Evolutionary conservation across 2,888 invertebrate species (phyloP), one percentile per base, ranked within the genome.

Genomic region (Heteropelma amictum): DNA sequence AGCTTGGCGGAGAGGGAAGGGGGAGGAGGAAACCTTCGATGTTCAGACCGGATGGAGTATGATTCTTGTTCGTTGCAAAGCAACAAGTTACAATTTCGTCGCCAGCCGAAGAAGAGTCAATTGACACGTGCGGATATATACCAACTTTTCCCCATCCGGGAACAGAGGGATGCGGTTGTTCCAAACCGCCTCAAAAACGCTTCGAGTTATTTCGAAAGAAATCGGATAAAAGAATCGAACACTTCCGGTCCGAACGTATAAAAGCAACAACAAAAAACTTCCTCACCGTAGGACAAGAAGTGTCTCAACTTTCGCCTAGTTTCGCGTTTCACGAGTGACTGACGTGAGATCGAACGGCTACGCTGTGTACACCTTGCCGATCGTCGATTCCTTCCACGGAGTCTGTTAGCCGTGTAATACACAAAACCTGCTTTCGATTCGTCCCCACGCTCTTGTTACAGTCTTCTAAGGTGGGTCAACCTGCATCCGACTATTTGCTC

Each of bases 251-350:
- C 8, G 26, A 5, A 42, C 28, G 42, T 8, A 42, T 7, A 8
- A 21, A 19, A 14, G 17, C n/a, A 56, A 56, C 28, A 72, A 47
- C 14, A 33, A 58, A 45, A 68, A 68, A 61, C 53, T 58, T 47
- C 14, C 17, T 42, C 26, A 8, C 7, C 8, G 19, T 17, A 17
- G 58, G 38, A 47, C 51, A 56, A 63, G 64, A 63, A 54, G 28
- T 19, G 49, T 35, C 17, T 61, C 7, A 68, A 81, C 79, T 79
- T 80, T 81, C 80, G 79, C 80, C 78, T 58, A 77, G 81, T 81
- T 81, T 78, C 76, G 77, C 77, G 81, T 81, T 80, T 81, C 80
- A 81, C 81, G 80, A 81, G 80, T 81, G 80, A 81, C 81, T 81
- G 81, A 63, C 54, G 67, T 71, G 65, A 61, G 42, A 23, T 12